These are phyloP conservation scores for Kradibia gibbosae DNA, from an alignment of 1,140 invertebrate genomes.

Conservation along the genomic window DNA sequence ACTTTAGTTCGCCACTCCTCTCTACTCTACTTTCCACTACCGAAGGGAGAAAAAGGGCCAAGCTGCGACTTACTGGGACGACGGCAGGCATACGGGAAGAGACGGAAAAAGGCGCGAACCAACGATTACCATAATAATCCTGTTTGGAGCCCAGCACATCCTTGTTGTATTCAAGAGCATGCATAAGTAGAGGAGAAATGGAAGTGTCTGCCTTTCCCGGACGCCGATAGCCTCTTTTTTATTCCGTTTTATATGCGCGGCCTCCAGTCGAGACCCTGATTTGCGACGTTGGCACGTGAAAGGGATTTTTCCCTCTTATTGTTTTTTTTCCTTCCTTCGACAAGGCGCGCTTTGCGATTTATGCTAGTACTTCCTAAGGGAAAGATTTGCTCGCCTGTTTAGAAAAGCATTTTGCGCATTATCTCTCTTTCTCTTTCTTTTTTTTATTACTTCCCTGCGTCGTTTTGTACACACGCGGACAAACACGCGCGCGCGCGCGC, in stretches of 20 bases:
- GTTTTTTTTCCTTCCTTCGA: conserved; percentile 6
- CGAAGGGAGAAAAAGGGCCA: neutral
- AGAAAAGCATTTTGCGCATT: conserved; percentile 17
- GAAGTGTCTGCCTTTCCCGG: neutral
- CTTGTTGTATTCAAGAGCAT: conserved; percentile 18
- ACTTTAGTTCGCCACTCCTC: neutral
- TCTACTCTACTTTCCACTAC: no score
- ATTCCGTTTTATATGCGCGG: conserved; percentile 18
- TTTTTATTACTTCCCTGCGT: no score
- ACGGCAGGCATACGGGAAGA: neutral
- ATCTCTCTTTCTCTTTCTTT: neutral
- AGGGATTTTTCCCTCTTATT: conserved; percentile 47
- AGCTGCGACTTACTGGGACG: neutral
- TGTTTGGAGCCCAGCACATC: neutral
- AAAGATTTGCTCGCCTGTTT: conserved; percentile 41
- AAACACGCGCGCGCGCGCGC: neutral
- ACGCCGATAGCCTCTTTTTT: neutral
- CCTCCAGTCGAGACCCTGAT: conserved; percentile 28
- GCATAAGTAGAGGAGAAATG: neutral
- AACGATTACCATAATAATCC: conserved; percentile 49
- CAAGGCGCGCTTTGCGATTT: conserved; percentile 25
- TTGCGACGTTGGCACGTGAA: conserved; percentile 33
- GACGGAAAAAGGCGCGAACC: conserved; percentile 25
- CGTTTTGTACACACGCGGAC: no score
- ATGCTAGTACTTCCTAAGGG: conserved; percentile 27